A percentile compares a stretch with the other conserved stretches of the same genome.
These are phyloP conservation scores for Desmophyllum pertusum DNA, from an alignment of 92 coral and sea anemone species.

Conservation along the genomic window DNA sequence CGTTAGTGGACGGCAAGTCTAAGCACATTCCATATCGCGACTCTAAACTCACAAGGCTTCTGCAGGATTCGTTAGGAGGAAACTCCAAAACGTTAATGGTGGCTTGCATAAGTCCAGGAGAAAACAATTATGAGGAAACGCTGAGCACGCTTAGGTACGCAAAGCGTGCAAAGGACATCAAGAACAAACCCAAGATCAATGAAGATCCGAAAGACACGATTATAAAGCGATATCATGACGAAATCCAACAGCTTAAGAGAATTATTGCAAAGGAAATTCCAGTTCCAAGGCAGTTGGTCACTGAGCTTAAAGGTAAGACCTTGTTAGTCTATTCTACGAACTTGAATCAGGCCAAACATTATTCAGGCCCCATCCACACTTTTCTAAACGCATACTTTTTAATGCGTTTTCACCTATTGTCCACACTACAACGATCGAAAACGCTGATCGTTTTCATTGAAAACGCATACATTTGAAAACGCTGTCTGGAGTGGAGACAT, in stretches of 20 bases:
- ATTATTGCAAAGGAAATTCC: conserved; percentile 83
- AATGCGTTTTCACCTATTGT: too few species aligned
- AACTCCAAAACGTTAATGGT: conserved; percentile 96
- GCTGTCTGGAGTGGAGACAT: too few species aligned
- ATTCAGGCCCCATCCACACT: too few species aligned
- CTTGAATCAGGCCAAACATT: too few species aligned
- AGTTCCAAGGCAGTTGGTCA: conserved; percentile 61
- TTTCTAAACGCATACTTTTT: too few species aligned
- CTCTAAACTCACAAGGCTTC: conserved; percentile 85
- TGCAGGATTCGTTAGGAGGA: conserved; percentile 89
- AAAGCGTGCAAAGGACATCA: conserved; percentile 96
- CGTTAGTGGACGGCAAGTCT: conserved; percentile 78
- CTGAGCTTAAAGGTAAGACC: conserved; percentile 62
- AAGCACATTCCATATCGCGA: conserved; percentile 88
- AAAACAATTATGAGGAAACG: conserved; percentile 97
- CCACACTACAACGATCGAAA: too few species aligned
- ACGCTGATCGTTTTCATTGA: too few species aligned
- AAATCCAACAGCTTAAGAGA: conserved; percentile 74
- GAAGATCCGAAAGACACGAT: conserved; percentile 86
- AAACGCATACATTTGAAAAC: too few species aligned
- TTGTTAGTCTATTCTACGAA: not conserved
- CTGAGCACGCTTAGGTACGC: conserved; percentile 96
- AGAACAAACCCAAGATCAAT: conserved; percentile 96
- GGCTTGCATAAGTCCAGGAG: conserved; percentile 97
- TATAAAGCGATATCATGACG: conserved; percentile 79